Evolutionary conservation across 2,113 vertebrate genomes (phyloP).

Genomic region (Neolamprologus longior): DNA sequence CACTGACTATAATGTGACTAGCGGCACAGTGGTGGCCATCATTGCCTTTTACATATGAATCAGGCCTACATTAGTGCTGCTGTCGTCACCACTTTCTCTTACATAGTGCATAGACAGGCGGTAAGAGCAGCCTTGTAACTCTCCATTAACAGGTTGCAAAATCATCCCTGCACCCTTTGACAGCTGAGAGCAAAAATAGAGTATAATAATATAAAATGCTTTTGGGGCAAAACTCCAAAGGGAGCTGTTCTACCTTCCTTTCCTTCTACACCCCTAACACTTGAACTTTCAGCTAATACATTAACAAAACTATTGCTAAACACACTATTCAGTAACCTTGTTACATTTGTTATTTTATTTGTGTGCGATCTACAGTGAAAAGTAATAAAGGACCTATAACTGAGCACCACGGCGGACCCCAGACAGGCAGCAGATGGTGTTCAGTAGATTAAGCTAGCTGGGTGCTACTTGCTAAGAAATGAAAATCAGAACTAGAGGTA

Average conservation of each 20-base stretch:
- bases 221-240: background rate
- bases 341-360: background rate
- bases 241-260: background rate
- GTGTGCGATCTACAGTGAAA: background rate
- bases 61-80: background rate
- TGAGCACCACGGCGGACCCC: background rate
- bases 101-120: background rate
- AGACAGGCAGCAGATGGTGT: background rate
- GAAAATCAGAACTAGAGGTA: background rate
- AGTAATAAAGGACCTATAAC: background rate
- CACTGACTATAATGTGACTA: background rate
- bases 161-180: background rate
- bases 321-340: background rate
- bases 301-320: background rate
- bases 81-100: background rate
- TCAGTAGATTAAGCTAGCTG: background rate
- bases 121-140: background rate
- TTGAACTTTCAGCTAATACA: background rate
- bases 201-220: background rate
- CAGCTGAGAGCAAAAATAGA: conserved; percentile 6
- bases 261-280: background rate
- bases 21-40: background rate
- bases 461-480: background rate
- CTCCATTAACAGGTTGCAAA: background rate
- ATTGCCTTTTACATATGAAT: background rate